Evolutionary conservation across 2,113 vertebrate genomes (phyloP).

Genomic region (Larimichthys polyactis): DNA sequence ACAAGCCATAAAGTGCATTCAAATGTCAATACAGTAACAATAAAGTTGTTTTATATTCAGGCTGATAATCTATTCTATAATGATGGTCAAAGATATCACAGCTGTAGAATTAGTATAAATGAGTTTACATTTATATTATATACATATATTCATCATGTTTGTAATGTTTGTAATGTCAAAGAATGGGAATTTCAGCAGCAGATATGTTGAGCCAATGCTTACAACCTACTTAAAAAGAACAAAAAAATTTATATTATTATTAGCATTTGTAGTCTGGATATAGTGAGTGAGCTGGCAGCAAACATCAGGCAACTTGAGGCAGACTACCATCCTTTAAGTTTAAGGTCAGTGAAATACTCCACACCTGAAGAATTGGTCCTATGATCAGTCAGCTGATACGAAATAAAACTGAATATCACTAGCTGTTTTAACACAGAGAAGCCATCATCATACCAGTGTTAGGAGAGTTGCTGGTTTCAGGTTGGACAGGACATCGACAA

Average conservation of each 20-base stretch:
- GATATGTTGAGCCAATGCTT: not conserved
- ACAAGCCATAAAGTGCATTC: not conserved
- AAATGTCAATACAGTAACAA: constrained; percentile 5
- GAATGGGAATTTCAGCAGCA: not conserved
- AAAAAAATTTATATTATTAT: too few relatives aligned
- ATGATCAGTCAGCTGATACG: too few relatives aligned
- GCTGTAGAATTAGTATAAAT: too few relatives aligned
- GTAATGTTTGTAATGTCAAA: too few relatives aligned
- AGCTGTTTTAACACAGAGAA: not conserved
- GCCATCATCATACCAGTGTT: constrained; percentile 86
- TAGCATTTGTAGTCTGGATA: not conserved
- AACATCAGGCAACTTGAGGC: not conserved
- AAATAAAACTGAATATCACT: not conserved
- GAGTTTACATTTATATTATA: too few relatives aligned
- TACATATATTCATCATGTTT: too few relatives aligned
- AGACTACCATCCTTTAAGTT: not conserved
- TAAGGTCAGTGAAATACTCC: not conserved
- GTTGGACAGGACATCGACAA: constrained; percentile 82
- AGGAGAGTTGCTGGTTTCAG: constrained; percentile 87
- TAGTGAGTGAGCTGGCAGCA: not conserved
- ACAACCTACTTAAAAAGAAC: too few relatives aligned
- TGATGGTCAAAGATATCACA: too few relatives aligned
- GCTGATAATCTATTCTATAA: not conserved
- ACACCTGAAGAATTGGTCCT: not conserved
- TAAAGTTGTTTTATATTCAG: not conserved